Conservation (phyloP, 2,113 vertebrate species). For the Hirundichthys speculiger region DNA sequence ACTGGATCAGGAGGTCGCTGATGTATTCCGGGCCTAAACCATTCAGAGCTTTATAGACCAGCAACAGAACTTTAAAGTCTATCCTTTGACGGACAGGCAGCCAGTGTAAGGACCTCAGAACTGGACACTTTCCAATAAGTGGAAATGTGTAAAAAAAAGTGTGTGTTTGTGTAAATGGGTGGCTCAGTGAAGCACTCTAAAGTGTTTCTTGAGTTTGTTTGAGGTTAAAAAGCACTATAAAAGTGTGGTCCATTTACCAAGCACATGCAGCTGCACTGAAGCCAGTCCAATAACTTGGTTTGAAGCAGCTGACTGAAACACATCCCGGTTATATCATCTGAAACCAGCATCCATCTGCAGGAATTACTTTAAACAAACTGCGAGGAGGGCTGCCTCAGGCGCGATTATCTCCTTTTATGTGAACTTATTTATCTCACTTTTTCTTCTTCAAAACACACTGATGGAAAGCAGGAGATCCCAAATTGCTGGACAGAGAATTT, state of each 20-base stretch:
- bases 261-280: neutral
- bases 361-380: conserved; percentile 15
- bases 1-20: too few relatives aligned
- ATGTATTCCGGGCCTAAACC: too few relatives aligned
- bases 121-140: too few relatives aligned
- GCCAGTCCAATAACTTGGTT: conserved; percentile 4
- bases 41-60: too few relatives aligned
- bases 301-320: conserved; percentile 15
- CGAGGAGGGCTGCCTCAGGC: conserved; percentile 28
- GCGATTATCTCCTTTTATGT: conserved; percentile 34
- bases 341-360: conserved; percentile 14
- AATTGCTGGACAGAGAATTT: conserved; percentile 6
- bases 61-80: too few relatives aligned
- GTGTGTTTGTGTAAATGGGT: too few relatives aligned
- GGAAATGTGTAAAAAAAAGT: too few relatives aligned
- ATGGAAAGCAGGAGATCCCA: conserved; percentile 5
- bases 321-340: neutral
- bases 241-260: neutral
- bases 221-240: neutral
- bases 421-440: conserved; percentile 7
- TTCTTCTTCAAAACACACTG: conserved; percentile 7
- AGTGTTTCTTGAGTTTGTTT: neutral
- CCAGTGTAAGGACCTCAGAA: too few relatives aligned
- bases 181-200: too few relatives aligned
- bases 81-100: too few relatives aligned